Percentiles rank a stretch among this genome's conserved stretches.
Conservation (phyloP, 1,140 invertebrate genomes). For the Drosophila ercepeae region DNA sequence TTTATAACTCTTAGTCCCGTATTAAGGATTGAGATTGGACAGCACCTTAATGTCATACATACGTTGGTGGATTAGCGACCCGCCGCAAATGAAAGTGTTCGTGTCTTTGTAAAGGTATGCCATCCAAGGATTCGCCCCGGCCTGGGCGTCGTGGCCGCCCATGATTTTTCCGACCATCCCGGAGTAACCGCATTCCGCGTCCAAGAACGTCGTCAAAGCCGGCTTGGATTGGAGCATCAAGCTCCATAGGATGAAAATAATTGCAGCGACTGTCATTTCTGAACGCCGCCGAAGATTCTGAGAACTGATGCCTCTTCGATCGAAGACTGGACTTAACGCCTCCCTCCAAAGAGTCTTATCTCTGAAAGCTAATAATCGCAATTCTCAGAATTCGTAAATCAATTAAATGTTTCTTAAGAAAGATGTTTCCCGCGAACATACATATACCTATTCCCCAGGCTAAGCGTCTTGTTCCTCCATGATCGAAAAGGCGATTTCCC, state of each 20-base stretch:
- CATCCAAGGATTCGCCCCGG: neutral
- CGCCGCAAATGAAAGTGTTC: neutral
- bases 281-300: neutral
- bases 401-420: too few species aligned
- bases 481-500: too few species aligned
- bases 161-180: neutral
- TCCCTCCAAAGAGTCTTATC: too few species aligned
- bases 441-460: too few species aligned
- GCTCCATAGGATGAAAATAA: neutral
- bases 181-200: neutral
- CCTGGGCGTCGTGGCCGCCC: neutral
- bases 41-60: too few species aligned
- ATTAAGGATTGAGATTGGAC: too few species aligned
- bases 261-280: neutral
- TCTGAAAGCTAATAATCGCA: neutral
- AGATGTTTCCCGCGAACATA: too few species aligned
- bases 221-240: neutral
- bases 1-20: too few species aligned
- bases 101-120: neutral
- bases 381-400: neutral
- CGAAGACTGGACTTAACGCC: neutral
- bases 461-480: too few species aligned
- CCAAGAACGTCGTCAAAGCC: neutral
- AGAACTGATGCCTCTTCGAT: neutral
- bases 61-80: neutral